These are phyloP conservation scores for Sebastes taczanowskii DNA, from an alignment of 2,797 vertebrate genomes.

Conservation along the genomic window DNA sequence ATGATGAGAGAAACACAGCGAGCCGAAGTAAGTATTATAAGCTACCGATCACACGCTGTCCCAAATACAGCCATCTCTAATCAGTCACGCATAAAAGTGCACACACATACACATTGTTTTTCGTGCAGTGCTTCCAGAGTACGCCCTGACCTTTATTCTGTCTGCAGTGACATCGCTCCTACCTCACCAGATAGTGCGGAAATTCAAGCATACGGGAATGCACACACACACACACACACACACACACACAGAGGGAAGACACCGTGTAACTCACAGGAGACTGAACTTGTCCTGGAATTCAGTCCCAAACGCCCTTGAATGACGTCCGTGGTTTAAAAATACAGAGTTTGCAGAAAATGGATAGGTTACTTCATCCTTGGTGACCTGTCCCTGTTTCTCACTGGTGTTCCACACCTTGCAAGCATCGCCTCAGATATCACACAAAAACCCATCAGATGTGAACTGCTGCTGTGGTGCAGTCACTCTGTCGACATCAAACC, in stretches of 20 bases:
- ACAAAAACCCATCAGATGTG: background rate
- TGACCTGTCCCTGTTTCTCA: slow-evolving; percentile 69
- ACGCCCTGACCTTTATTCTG: slow-evolving; percentile 76
- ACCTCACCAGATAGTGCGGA: slow-evolving; percentile 72
- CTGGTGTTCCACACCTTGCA: slow-evolving; percentile 27
- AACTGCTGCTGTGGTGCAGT: background rate
- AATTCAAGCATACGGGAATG: slow-evolving; percentile 60
- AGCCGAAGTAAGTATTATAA: background rate
- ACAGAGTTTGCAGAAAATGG: slow-evolving; percentile 73
- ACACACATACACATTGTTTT: slow-evolving; percentile 50
- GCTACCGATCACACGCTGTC: background rate
- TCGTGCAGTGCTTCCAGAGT: slow-evolving; percentile 54
- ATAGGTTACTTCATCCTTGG: slow-evolving; percentile 68
- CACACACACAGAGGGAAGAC: slow-evolving; percentile 47
- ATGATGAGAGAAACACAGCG: background rate
- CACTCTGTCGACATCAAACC: no score
- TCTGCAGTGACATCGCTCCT: slow-evolving; percentile 74
- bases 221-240: slow-evolving; percentile 8
- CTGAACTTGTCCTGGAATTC: slow-evolving; percentile 73
- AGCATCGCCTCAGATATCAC: slow-evolving; percentile 10
- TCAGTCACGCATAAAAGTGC: slow-evolving; percentile 14
- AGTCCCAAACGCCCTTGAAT: slow-evolving; percentile 68
- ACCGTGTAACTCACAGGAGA: slow-evolving; percentile 64
- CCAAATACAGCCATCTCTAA: slow-evolving; percentile 37
- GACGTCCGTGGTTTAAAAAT: slow-evolving; percentile 76